A percentile compares a stretch with the other conserved stretches of the same genome.
phyloP scores from a whole-genome alignment of 2,797 vertebrate genomes.

The Bryconaethiops microstoma region DNA sequence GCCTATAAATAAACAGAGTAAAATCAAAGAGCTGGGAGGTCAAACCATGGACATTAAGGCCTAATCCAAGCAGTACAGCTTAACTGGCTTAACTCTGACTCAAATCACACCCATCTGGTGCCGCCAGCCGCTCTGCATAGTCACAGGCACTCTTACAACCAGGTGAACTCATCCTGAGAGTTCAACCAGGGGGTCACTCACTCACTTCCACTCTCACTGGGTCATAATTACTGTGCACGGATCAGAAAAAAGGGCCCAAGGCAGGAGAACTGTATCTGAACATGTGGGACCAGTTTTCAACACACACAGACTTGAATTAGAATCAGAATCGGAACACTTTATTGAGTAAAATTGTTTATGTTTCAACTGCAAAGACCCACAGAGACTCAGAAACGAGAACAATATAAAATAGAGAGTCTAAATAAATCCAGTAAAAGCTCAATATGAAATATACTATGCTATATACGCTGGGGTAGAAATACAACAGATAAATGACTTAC shows the following conservation, averaged over 20 bases:
- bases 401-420: too few relatives aligned
- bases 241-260: not conserved
- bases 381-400: too few relatives aligned
- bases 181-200: not conserved
- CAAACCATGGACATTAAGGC: not conserved
- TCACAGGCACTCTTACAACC: not conserved
- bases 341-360: too few relatives aligned
- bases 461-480: too few relatives aligned
- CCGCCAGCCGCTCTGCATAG: not conserved
- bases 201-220: not conserved
- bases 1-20: not conserved
- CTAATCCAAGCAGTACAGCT: conserved; percentile 4
- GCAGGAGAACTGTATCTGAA: not conserved
- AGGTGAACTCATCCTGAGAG: not conserved
- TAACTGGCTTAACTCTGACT: conserved; percentile 10
- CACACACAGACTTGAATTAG: too few relatives aligned
- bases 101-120: conserved; percentile 8
- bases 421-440: too few relatives aligned
- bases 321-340: too few relatives aligned
- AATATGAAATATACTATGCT: too few relatives aligned
- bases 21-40: not conserved
- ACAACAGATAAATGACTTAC: too few relatives aligned
- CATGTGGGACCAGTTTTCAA: not conserved
- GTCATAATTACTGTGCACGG: not conserved
- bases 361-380: too few relatives aligned